A percentile compares a stretch with the other conserved stretches of the same genome.
Conservation (phyloP, 2,113 vertebrate genomes). For the Clupea harengus region DNA sequence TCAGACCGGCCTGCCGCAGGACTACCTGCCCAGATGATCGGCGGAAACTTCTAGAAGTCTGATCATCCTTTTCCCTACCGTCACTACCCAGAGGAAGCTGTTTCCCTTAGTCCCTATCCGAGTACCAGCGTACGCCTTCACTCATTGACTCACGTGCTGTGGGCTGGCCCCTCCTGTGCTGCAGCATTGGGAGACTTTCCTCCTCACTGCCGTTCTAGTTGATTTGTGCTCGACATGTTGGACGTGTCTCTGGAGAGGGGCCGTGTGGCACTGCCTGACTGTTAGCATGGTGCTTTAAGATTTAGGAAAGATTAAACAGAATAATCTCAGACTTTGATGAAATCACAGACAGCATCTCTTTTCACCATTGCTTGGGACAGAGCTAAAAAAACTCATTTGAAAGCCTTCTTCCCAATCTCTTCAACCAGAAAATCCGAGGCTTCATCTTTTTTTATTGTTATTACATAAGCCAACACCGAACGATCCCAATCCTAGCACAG, state of each 20-base stretch:
- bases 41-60: neutral
- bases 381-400: constrained; percentile 12
- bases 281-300: neutral
- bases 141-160: neutral
- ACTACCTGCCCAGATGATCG: constrained; percentile 84
- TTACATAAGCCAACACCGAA: neutral
- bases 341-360: neutral
- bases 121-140: neutral
- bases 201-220: neutral
- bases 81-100: neutral
- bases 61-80: neutral
- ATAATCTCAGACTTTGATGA: neutral
- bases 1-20: constrained; percentile 77
- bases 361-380: neutral
- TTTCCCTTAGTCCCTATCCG: neutral
- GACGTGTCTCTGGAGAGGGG: neutral
- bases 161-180: neutral
- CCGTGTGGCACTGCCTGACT: neutral
- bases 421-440: neutral
- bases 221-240: neutral
- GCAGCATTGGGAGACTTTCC: neutral
- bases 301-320: constrained; percentile 25
- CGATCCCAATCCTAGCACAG: neutral
- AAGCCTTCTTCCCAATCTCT: neutral
- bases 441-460: neutral